Conservation (phyloP, 30 jellyfish, hydroid and myxozoan genomes). For the Rhopilema esculentum region DNA sequence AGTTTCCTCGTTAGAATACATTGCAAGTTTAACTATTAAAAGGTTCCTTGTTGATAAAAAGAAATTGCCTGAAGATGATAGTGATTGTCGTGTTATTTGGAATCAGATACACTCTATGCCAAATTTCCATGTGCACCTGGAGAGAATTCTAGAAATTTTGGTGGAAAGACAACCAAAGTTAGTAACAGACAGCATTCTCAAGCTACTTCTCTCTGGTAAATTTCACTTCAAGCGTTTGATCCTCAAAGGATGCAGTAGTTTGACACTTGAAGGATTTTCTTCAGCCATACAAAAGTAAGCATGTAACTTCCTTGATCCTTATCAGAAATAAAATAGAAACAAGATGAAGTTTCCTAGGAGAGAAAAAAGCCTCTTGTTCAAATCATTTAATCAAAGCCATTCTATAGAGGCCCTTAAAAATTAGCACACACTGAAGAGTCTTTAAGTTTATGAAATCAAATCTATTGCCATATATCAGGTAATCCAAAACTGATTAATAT, state of each 20-base stretch:
- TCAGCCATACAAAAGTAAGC: conserved; percentile 42
- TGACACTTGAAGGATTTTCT: conserved; percentile 54
- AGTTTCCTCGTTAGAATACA: conserved; percentile 22
- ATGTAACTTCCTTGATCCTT: not conserved
- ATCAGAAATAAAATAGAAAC: not conserved
- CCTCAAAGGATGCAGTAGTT: conserved; percentile 47
- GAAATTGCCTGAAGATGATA: not conserved
- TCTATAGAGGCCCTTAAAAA: no score
- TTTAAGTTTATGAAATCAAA: no score
- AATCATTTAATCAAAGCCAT: no score
- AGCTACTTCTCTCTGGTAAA: conserved; percentile 47
- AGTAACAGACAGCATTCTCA: conserved; percentile 36
- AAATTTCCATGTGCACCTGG: conserved; percentile 11
- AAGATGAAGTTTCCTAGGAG: no score
- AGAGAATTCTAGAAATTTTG: conserved; percentile 5
- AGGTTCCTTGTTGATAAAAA: conserved; percentile 5
- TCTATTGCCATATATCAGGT: no score
- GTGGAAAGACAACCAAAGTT: conserved; percentile 28
- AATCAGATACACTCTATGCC: conserved; percentile 5
- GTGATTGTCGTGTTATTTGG: not conserved
- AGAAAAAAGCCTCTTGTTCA: no score
- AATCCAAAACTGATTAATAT: no score
- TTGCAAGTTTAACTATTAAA: conserved; percentile 13
- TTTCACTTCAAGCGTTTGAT: conserved; percentile 35
- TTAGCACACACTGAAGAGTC: no score